These are phyloP conservation scores for Cynopterus sphinx DNA, from an alignment of 2,797 vertebrate genomes.

Conservation along the genomic window DNA sequence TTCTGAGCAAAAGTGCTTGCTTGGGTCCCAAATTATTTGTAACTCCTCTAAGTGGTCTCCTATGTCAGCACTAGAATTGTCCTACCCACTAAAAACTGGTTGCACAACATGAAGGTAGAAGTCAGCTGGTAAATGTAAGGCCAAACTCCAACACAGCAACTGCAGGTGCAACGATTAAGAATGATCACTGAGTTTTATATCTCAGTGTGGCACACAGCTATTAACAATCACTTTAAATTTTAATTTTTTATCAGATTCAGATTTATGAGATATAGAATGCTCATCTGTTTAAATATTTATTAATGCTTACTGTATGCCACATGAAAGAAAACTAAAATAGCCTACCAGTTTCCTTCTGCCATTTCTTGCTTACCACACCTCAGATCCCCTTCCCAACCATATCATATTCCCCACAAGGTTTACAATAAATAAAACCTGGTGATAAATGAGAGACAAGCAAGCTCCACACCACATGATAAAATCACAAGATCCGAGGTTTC, in stretches of 20 bases:
- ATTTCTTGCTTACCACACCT: background rate
- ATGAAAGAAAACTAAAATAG: background rate
- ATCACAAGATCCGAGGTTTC: background rate
- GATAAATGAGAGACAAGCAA: background rate
- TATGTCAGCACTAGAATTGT: background rate
- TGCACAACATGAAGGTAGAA: background rate
- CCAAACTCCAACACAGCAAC: background rate
- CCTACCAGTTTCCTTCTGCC: background rate
- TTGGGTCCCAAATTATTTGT: background rate
- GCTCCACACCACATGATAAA: background rate
- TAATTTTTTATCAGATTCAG: background rate
- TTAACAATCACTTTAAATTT: background rate
- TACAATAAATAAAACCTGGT: background rate
- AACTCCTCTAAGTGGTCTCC: background rate
- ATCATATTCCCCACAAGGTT: background rate
- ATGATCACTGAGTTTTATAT: background rate
- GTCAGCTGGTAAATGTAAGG: background rate
- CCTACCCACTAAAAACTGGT: background rate
- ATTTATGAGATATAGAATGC: background rate
- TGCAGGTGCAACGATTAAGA: background rate
- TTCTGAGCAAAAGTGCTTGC: background rate
- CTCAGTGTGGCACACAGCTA: background rate
- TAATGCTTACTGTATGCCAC: background rate
- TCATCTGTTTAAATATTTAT: slow-evolving; percentile 29
- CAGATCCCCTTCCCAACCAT: background rate